phyloP scores from a whole-genome alignment of 2,888 invertebrate species.

The Tiphia femorata region DNA sequence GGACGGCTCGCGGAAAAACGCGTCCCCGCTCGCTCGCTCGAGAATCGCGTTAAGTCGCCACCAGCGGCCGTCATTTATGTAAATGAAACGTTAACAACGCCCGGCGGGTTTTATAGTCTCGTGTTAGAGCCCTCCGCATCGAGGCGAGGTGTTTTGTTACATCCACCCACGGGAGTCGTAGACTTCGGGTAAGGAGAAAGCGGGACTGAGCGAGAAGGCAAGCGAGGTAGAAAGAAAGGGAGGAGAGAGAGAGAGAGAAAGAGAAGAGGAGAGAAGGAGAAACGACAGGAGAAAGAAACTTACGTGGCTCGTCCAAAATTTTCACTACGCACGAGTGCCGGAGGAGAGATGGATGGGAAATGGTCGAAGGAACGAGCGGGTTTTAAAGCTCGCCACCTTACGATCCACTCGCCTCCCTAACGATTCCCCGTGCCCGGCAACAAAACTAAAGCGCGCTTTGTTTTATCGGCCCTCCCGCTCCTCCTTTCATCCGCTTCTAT shows the following conservation, averaged over 20 bases:
- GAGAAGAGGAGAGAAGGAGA: background rate
- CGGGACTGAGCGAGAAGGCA: background rate
- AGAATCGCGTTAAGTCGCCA: constrained; percentile 40
- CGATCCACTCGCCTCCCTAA: constrained; percentile 40
- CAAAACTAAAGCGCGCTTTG: constrained; percentile 54
- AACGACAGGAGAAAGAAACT: too few relatives aligned
- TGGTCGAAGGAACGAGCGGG: constrained; percentile 47
- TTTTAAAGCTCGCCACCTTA: constrained; percentile 45
- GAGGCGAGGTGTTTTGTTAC: constrained; percentile 15
- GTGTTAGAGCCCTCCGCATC: constrained; percentile 28
- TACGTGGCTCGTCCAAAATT: constrained; percentile 21
- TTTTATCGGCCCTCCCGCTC: constrained; percentile 25
- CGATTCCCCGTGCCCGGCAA: constrained; percentile 39
- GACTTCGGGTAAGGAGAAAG: background rate
- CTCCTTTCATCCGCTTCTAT: background rate
- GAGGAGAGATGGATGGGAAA: too few relatives aligned
- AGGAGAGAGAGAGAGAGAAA: background rate
- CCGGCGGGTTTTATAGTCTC: constrained; percentile 49
- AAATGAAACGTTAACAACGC: constrained; percentile 51
- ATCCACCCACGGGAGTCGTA: background rate
- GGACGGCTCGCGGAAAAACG: too few relatives aligned
- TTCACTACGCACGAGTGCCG: constrained; percentile 10
- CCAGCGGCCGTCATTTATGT: constrained; percentile 42
- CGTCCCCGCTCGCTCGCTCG: constrained; percentile 33
- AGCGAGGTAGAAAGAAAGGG: background rate